Evolutionary conservation across 2,888 invertebrate species (phyloP).

Genomic region (Trisateles emortualis): DNA sequence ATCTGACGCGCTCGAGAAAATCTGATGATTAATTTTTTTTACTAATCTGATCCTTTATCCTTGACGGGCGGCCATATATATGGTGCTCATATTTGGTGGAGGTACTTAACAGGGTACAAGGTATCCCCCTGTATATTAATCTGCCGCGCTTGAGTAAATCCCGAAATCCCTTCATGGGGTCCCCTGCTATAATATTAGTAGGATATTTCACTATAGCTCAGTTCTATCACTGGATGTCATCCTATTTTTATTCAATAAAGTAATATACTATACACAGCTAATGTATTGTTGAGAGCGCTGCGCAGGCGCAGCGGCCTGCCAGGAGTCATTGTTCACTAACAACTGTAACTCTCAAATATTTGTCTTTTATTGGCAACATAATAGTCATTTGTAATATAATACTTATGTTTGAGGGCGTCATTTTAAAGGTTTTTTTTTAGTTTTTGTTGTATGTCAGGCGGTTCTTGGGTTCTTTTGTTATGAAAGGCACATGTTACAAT

Average conservation of each 20-base stretch:
- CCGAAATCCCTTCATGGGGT: no score
- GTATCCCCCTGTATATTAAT: no score
- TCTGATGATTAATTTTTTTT: no score
- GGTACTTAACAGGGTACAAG: no score
- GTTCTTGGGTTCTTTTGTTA: no score
- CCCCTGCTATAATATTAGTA: background rate
- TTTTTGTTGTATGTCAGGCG: background rate
- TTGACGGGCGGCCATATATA: no score
- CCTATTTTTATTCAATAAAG: constrained; percentile 4
- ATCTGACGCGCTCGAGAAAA: no score
- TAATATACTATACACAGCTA: background rate
- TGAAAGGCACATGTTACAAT: no score
- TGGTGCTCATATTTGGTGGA: no score
- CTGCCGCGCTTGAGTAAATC: no score
- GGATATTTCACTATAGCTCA: constrained; percentile 1
- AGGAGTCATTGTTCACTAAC: constrained; percentile 4
- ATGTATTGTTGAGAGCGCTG: constrained; percentile 16
- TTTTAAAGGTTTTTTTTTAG: constrained; percentile 5
- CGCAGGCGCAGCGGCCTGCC: background rate
- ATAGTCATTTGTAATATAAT: constrained; percentile 41
- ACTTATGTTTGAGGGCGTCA: constrained; percentile 54
- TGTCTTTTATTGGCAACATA: constrained; percentile 33
- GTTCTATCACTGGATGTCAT: constrained; percentile 5
- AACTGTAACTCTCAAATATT: background rate
- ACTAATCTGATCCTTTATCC: no score